These are phyloP conservation scores for Notechis scutatus DNA, from an alignment of 2,113 vertebrate species.

Conservation along the genomic window DNA sequence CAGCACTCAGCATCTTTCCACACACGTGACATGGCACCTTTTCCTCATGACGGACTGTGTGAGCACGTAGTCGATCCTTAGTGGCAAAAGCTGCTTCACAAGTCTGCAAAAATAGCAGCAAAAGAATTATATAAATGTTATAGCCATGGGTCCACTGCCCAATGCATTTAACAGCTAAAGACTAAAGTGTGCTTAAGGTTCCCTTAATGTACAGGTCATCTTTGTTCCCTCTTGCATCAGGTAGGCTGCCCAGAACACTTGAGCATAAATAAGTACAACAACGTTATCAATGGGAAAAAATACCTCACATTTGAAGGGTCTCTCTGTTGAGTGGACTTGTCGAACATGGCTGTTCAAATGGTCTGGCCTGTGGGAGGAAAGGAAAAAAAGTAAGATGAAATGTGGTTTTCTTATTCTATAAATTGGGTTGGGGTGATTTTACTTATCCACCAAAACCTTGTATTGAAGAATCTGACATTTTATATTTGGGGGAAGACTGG, in stretches of 20 bases:
- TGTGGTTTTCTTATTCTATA: background rate
- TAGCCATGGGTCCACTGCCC: background rate
- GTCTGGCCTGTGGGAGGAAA: constrained; percentile 72
- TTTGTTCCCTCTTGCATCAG: background rate
- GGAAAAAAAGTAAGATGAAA: background rate
- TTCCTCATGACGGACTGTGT: constrained; percentile 90
- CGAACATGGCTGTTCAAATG: constrained; percentile 90
- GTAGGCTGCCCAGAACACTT: background rate
- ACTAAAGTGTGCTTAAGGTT: background rate
- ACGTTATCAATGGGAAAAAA: constrained; percentile 1
- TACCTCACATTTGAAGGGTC: constrained; percentile 93
- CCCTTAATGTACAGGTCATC: background rate
- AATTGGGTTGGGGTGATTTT: background rate
- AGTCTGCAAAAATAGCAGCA: constrained; percentile 66
- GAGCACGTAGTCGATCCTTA: constrained; percentile 86
- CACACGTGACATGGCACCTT: constrained; percentile 91
- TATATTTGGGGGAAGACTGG: background rate
- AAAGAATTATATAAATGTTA: constrained; percentile 8
- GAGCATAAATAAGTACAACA: background rate
- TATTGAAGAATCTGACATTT: background rate
- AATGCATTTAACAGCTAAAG: constrained; percentile 54
- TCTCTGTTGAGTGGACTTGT: constrained; percentile 88
- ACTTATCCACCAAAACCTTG: background rate
- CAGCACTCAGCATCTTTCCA: constrained; percentile 87
- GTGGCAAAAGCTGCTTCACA: constrained; percentile 91